Conservation (phyloP, 2,888 invertebrate genomes). For the Lathronympha strigana region DNA sequence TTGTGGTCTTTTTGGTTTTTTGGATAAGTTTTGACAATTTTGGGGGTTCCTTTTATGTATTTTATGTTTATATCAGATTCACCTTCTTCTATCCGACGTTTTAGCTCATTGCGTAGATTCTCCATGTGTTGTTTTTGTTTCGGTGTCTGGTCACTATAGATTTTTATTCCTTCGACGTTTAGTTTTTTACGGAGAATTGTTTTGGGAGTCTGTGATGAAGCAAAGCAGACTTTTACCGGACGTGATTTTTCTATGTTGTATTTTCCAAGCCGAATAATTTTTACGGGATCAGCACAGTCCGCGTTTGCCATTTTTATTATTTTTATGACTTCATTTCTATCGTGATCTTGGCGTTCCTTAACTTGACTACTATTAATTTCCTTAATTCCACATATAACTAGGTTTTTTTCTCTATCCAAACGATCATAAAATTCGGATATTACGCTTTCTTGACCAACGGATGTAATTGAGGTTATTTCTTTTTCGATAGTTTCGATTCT, state of each 20-base stretch:
- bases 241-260: conserved; percentile 4
- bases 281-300: neutral
- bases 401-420: neutral
- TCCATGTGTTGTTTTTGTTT: neutral
- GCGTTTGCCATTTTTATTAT: neutral
- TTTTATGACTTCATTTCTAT: neutral
- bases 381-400: neutral
- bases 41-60: neutral
- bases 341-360: neutral
- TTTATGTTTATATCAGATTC: neutral
- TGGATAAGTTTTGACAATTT: neutral
- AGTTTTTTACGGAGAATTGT: neutral
- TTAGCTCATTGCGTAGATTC: neutral
- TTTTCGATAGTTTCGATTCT: neutral
- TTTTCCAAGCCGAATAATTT: neutral
- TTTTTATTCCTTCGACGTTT: neutral
- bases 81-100: neutral
- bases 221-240: neutral
- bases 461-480: neutral
- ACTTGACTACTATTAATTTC: neutral
- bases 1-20: neutral
- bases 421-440: neutral
- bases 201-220: neutral
- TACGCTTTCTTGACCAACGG: neutral
- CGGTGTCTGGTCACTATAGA: neutral